Evolutionary conservation across 2,888 invertebrate genomes (phyloP), one percentile per base, ranked within the genome.

Genomic region (Trachelus stipa): DNA sequence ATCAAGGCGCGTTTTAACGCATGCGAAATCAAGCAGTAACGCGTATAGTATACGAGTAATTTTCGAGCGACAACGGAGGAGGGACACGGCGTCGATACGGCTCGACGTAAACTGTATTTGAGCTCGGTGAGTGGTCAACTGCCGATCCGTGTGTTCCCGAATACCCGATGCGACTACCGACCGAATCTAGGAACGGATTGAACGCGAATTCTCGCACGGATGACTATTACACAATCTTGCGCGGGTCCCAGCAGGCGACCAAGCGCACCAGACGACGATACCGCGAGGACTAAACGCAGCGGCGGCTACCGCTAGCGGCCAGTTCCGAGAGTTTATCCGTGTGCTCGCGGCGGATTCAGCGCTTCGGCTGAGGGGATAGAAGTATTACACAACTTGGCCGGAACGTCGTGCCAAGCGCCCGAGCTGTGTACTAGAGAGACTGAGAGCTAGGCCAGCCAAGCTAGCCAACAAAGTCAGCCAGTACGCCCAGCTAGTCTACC

Each of bases 371-470:
- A 73, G 79, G 80, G 81, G 79, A 82, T 82, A 82, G 81, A 76
- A 80, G 79, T 77, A 75, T 87, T 87, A 86, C 87, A 87, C 88
- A 87, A 87, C 83, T 78, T 80, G 82, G 82, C 81, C 79, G 79
- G 80, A 87, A 85, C 82, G 81, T 80, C 78, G 83, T 88, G 88
- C 88, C 88, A 88, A 88, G 85, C 82, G 71, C 82, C 31, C 31
- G 74, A 77, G 74, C 56, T 56, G 56, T 56, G 56, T 23, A 56
- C 56, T 56, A 69, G 77, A 73, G 56, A 11, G 76, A 30, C 35
- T 23, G 3, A 0, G 68, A 69, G 73, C 35, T 71, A 73, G 33
- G 34, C 69, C 74, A 31, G 15, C 33, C 12, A 33, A 23, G 11
- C 76, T 56, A 73, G 15, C n/a, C 31, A 73, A 73, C 56, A 40